Base-by-base conservation (phyloP, 92 coral and sea anemone species). In the Siderastrea siderea region DNA sequence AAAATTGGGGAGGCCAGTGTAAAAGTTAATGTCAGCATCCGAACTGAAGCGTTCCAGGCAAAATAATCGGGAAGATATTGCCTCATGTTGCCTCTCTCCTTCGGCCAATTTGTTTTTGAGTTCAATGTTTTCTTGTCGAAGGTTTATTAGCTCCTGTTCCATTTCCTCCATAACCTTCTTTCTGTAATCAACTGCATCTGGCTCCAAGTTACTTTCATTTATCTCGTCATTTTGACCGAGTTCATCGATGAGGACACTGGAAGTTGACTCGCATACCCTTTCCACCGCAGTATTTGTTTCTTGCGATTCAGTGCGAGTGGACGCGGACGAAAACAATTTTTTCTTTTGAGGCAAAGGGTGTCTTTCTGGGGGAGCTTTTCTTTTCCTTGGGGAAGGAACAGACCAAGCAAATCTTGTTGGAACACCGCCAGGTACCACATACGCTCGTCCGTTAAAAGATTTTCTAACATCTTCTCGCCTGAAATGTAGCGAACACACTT, bases 321-420 rank as follows among this genome's bases (percentile, higher is more conserved):
- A 47, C 44, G 26, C 52, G 74, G 74, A 5, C 48, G 43, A 49
- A 47, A 19, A 48, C 19, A 68, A 49, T 68, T 45, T 11, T 43
- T 58, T 83, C 87, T 70, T 83, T 69, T 0, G 3, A 70, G 87
- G 88, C 81, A 67, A n/a, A 16, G 64, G 57, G 10, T 11, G n/a
- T 53, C 84, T 47, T 80, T 86, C 89, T 48, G 91, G 61, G 2
- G 84, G 93, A 38, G 91, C 83, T 69, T 90, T 84, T 85, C 85
- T 84, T 84, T 90, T 90, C 80, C 68, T 78, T 62, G 81, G 86
- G 14, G 90, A 78, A 15, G 85, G 93, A 50, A 60, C 86, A 57
- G 93, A 90, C 93, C 91, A 90, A 57, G 75, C 68, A 86, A 90
- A 90, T 80, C 60, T 66, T 7, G 93, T 71, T 15, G 93, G 90